These are phyloP conservation scores for Myzus persicae DNA, from an alignment of 1,140 invertebrate genomes.

Conservation along the genomic window DNA sequence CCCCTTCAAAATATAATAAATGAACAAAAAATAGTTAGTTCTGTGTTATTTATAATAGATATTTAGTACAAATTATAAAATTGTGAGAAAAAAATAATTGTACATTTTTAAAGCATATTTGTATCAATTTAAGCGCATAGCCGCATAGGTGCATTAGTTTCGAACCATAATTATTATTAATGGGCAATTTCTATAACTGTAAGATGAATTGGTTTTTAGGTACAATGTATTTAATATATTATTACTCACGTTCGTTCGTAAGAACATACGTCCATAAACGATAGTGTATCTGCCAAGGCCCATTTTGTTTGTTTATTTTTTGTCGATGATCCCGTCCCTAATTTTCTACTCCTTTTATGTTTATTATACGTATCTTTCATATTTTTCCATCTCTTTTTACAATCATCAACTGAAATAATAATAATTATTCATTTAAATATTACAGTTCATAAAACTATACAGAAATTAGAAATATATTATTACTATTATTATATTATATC, in stretches of 20 bases:
- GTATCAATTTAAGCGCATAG: too few species aligned
- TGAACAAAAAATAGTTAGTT: neutral
- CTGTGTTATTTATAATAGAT: neutral
- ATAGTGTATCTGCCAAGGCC: neutral
- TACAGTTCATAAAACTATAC: slow-evolving; percentile 12
- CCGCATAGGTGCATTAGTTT: too few species aligned
- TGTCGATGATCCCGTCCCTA: neutral
- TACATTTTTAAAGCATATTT: too few species aligned
- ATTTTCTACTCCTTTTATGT: neutral
- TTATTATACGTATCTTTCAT: slow-evolving; percentile 47
- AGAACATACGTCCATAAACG: neutral
- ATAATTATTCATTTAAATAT: slow-evolving; percentile 27
- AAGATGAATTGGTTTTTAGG: neutral
- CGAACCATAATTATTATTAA: too few species aligned
- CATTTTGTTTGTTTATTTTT: slow-evolving; percentile 40
- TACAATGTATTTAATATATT: slow-evolving; percentile 38
- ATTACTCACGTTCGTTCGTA: slow-evolving; percentile 14
- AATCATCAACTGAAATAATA: slow-evolving; percentile 41
- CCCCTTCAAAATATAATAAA: neutral
- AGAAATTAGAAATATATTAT: slow-evolving; percentile 1
- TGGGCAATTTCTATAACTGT: neutral
- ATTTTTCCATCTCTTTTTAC: slow-evolving; percentile 39
- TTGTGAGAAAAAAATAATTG: too few species aligned
- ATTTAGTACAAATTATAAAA: too few species aligned
- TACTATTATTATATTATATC: neutral